These are phyloP conservation scores for Furcifer pardalis DNA, from an alignment of 2,797 vertebrate species.

Conservation along the genomic window DNA sequence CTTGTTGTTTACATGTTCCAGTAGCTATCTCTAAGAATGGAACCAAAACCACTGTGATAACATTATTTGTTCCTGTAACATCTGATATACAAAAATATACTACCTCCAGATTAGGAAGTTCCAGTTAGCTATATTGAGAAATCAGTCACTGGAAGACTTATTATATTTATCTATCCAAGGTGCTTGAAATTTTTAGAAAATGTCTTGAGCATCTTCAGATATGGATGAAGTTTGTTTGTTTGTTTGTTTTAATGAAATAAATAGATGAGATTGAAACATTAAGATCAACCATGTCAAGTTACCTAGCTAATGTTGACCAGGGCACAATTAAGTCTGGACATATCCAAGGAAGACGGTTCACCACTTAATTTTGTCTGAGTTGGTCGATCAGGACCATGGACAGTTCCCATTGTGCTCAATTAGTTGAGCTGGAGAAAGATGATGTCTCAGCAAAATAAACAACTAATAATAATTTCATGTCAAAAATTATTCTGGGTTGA, in stretches of 20 bases:
- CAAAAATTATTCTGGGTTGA: too few relatives aligned
- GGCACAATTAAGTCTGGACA: neutral
- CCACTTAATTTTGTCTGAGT: too few relatives aligned
- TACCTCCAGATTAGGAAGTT: neutral
- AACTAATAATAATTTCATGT: too few relatives aligned
- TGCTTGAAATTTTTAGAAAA: too few relatives aligned
- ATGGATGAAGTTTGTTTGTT: neutral
- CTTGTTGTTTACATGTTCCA: too few relatives aligned
- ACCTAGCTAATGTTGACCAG: neutral
- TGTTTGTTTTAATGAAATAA: neutral
- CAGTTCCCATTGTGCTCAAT: neutral
- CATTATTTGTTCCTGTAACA: too few relatives aligned
- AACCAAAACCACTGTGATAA: too few relatives aligned
- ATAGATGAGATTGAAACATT: too few relatives aligned
- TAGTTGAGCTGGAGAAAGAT: neutral
- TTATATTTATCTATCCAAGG: too few relatives aligned
- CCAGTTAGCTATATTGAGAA: neutral
- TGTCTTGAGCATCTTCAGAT: too few relatives aligned
- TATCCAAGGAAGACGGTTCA: neutral
- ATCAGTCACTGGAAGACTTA: neutral
- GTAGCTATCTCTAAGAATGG: too few relatives aligned
- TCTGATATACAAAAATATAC: neutral
- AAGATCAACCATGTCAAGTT: neutral
- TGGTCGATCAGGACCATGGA: neutral
- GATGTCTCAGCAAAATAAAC: neutral